phyloP scores from a whole-genome alignment of 2,888 invertebrate genomes.

The Abrostola tripartita region DNA sequence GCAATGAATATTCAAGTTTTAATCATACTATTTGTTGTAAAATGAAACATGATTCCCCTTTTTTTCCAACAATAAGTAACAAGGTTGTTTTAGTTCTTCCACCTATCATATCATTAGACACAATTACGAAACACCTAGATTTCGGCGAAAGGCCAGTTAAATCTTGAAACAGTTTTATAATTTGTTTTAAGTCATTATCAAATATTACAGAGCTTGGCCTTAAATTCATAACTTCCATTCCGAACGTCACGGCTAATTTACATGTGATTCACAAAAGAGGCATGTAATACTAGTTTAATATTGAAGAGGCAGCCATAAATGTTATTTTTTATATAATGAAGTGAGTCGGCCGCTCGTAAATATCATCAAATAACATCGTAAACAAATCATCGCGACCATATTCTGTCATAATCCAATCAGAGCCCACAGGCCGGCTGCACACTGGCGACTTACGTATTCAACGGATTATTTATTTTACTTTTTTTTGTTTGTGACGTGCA shows the following conservation, averaged over 20 bases:
- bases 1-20: too few relatives aligned
- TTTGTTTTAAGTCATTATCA: background rate
- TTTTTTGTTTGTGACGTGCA: background rate
- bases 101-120: too few relatives aligned
- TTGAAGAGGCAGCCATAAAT: constrained; percentile 37
- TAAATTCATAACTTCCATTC: background rate
- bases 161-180: too few relatives aligned
- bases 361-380: constrained; percentile 40
- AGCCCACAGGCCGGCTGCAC: constrained; percentile 24
- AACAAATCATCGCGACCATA: constrained; percentile 50
- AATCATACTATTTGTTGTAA: too few relatives aligned
- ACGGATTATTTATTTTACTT: background rate
- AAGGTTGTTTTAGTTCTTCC: too few relatives aligned
- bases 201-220: background rate
- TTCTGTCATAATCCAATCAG: constrained; percentile 42
- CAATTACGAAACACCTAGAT: too few relatives aligned
- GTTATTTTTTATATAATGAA: constrained; percentile 49
- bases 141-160: too few relatives aligned
- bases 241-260: background rate
- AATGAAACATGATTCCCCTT: too few relatives aligned
- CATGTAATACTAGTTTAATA: constrained; percentile 29
- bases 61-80: too few relatives aligned
- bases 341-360: constrained; percentile 47
- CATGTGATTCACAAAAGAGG: constrained; percentile 21
- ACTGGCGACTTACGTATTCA: background rate